A percentile compares a stretch with the other conserved stretches of the same genome.
Conservation (phyloP, 2,797 vertebrate genomes). For the Hephaestus fuliginosus region DNA sequence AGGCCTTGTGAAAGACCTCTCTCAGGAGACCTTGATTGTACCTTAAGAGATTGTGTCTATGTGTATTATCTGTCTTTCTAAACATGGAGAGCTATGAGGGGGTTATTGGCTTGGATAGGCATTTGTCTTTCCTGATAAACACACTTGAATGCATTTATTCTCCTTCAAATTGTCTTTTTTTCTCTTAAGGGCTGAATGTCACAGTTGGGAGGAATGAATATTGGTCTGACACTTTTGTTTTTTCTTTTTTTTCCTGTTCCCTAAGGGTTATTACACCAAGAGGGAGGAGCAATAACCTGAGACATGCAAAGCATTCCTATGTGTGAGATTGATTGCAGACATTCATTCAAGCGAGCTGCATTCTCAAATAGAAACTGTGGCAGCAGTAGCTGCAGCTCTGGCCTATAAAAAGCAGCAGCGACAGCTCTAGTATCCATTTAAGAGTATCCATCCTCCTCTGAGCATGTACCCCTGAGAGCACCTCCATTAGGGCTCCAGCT, state of each 20-base stretch:
- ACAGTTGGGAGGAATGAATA: conserved; percentile 24
- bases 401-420: conserved; percentile 61
- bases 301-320: conserved; percentile 42
- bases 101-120: conserved; percentile 23
- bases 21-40: conserved; percentile 64
- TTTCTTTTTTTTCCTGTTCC: conserved; percentile 32
- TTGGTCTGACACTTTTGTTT: conserved; percentile 10
- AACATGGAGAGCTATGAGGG: conserved; percentile 40
- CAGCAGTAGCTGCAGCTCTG: conserved; percentile 25
- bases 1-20: conserved; percentile 48
- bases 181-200: conserved; percentile 27
- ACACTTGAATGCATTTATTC: conserved; percentile 40
- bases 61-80: conserved; percentile 57
- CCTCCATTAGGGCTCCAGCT: conserved; percentile 78
- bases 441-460: conserved; percentile 59
- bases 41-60: conserved; percentile 53
- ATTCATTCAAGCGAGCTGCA: conserved; percentile 27
- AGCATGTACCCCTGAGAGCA: conserved; percentile 70
- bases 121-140: conserved; percentile 55
- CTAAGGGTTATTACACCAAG: conserved; percentile 42
- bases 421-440: conserved; percentile 60
- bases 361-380: conserved; percentile 51
- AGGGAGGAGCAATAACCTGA: conserved; percentile 27
- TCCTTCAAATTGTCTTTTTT: conserved; percentile 14
- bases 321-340: conserved; percentile 42